Conservation (phyloP, 2,888 invertebrate species). For the Unio pictorum region DNA sequence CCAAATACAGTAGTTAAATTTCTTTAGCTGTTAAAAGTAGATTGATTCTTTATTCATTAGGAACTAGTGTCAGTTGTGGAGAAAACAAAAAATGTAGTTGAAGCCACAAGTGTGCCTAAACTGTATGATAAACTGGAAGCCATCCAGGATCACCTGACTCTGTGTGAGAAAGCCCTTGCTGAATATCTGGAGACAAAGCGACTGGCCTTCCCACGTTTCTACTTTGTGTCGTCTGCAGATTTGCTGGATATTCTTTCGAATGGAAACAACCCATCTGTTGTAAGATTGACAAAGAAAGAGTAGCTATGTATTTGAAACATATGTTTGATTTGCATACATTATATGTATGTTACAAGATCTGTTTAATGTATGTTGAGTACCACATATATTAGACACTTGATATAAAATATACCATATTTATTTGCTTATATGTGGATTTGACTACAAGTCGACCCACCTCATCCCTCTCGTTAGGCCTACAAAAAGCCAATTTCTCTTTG, state of each 20-base stretch:
- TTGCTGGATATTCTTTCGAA: constrained; percentile 94
- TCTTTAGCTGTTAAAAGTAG: too few relatives aligned
- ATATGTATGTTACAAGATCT: too few relatives aligned
- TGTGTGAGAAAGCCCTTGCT: constrained; percentile 96
- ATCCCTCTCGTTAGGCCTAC: too few relatives aligned
- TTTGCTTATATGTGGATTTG: too few relatives aligned
- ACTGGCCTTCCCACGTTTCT: constrained; percentile 95
- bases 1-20: too few relatives aligned
- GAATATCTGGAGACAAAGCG: constrained; percentile 97
- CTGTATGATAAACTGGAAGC: constrained; percentile 85
- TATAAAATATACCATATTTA: too few relatives aligned
- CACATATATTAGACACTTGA: too few relatives aligned
- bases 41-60: constrained; percentile 67
- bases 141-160: constrained; percentile 86
- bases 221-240: constrained; percentile 97
- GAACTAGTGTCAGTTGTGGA: constrained; percentile 84
- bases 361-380: too few relatives aligned
- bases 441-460: too few relatives aligned
- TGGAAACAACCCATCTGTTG: constrained; percentile 88
- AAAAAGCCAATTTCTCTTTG: too few relatives aligned
- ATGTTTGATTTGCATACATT: too few relatives aligned
- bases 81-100: constrained; percentile 88
- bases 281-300: constrained; percentile 24
- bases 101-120: constrained; percentile 89
- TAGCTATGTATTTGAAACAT: too few relatives aligned